Base-by-base conservation (phyloP, 2,797 vertebrate genomes). In the Sebastes hopkinsi region DNA sequence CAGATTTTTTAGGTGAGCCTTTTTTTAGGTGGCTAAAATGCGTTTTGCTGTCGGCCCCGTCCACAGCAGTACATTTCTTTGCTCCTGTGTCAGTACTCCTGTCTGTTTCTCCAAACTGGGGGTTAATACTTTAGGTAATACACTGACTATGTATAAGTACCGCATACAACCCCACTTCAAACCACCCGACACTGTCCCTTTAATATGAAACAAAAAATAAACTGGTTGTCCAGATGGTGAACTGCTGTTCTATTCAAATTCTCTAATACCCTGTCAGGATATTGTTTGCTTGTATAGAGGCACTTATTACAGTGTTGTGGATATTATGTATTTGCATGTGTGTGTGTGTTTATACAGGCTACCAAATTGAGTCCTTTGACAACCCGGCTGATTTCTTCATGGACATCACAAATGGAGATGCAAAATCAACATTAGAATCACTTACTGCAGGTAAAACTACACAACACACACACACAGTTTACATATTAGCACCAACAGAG, bases 331-430 rank as follows among this genome's bases (percentile, higher is more conserved):
- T 55, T 30, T 56, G 23, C 13, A 42, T 82, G 56, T 85, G 20
- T 76, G n/a, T 81, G 56, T 85, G 20, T 76, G n/a, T 86, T 75
- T 68, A n/a, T 30, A 32, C 69, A 96, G 96, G 95, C 16, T 96
- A 93, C 77, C 82, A 95, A 46, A 95, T 95, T 38, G 94, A 96
- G 27, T 13, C 93, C 29, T 95, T 95, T 42, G 87, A 96, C 92
- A 96, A 96, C 80, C 95, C 96, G 8, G 93, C 96, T 13, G 95
- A 96, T 83, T 96, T 96, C 92, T 95, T 96, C 72, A 90, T 96
- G 92, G 95, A 96, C 75, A 82, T 96, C 77, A 96, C 92, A 64
- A 96, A 96, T 5, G 96, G 95, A 83, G 93, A 95, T 4, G 81
- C 80, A 46, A 79, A 55, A 27, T 90, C 89, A 18, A 58, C 71